Evolutionary conservation across 1,140 invertebrate genomes (phyloP).

Genomic region (Anastrepha obliqua): DNA sequence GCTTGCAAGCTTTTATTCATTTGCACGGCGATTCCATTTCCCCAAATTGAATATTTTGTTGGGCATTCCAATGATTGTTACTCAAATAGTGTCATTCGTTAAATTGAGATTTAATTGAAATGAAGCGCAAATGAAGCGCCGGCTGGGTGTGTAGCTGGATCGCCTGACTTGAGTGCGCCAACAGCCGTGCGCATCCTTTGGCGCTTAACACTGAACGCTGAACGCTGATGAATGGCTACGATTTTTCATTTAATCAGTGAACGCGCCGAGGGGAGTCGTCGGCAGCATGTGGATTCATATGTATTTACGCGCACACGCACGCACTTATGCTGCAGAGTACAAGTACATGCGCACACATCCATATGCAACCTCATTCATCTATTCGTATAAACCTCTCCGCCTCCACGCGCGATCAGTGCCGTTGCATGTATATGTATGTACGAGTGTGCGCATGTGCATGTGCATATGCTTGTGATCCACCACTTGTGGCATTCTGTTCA

Average conservation of each 20-base stretch:
- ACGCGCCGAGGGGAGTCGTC: neutral
- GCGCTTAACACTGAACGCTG: neutral
- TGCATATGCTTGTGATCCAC: neutral
- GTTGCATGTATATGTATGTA: too few species aligned
- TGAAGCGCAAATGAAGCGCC: conserved; percentile 34
- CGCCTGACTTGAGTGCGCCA: neutral
- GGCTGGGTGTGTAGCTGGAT: neutral
- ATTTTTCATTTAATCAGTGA: conserved; percentile 42
- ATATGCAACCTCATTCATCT: neutral
- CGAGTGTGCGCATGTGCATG: neutral
- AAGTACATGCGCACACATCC: neutral
- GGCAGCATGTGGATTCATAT: conserved; percentile 6
- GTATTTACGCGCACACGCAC: neutral
- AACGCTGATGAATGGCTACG: conserved; percentile 3
- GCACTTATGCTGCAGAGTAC: neutral
- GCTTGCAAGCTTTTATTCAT: neutral
- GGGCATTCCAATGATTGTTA: conserved; percentile 27
- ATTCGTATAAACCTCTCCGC: neutral
- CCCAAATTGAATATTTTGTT: conserved; percentile 43
- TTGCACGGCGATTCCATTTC: neutral
- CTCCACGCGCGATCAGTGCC: neutral
- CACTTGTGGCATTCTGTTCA: conserved; percentile 8
- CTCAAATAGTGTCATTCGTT: conserved; percentile 48
- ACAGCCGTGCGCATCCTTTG: conserved; percentile 7
- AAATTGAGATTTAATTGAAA: conserved; percentile 53